These are phyloP conservation scores for Pseudanteris insignis DNA, from an alignment of 2,888 invertebrate genomes.

Conservation along the genomic window DNA sequence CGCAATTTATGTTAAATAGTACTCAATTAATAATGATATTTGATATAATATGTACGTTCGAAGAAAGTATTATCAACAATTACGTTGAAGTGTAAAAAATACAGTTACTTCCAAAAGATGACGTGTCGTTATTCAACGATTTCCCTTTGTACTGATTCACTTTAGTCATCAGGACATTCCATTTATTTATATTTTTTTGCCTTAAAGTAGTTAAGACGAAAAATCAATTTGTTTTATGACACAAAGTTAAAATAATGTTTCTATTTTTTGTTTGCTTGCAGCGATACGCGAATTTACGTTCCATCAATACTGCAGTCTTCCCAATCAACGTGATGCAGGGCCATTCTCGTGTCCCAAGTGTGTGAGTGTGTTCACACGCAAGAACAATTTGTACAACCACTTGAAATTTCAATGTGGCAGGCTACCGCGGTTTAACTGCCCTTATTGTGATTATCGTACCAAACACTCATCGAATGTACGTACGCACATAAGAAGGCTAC, in stretches of 20 bases:
- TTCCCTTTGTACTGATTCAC: not conserved
- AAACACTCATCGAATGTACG: constrained; percentile 61
- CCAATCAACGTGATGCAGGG: constrained; percentile 18
- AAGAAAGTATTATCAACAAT: constrained; percentile 35
- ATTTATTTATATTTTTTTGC: too few species aligned
- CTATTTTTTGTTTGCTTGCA: constrained; percentile 39
- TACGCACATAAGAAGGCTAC: constrained; percentile 58
- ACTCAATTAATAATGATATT: constrained; percentile 15
- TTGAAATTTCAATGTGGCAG: constrained; percentile 55
- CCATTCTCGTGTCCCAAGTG: constrained; percentile 58
- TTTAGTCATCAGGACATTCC: too few species aligned
- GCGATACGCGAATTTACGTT: constrained; percentile 9
- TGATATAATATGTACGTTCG: constrained; percentile 29
- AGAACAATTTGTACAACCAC: constrained; percentile 61
- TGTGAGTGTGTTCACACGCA: constrained; percentile 58
- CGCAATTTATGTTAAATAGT: not conserved
- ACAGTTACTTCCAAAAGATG: constrained; percentile 29
- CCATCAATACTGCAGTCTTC: constrained; percentile 8
- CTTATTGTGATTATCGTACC: constrained; percentile 60
- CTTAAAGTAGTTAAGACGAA: too few species aligned
- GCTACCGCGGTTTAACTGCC: constrained; percentile 62
- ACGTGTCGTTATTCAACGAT: constrained; percentile 6
- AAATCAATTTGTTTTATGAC: not conserved
- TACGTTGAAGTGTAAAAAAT: constrained; percentile 32
- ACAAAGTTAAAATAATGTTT: constrained; percentile 4